Base-by-base conservation (phyloP, 2,888 invertebrate genomes). In the Linhomoeus sp. region DNA sequence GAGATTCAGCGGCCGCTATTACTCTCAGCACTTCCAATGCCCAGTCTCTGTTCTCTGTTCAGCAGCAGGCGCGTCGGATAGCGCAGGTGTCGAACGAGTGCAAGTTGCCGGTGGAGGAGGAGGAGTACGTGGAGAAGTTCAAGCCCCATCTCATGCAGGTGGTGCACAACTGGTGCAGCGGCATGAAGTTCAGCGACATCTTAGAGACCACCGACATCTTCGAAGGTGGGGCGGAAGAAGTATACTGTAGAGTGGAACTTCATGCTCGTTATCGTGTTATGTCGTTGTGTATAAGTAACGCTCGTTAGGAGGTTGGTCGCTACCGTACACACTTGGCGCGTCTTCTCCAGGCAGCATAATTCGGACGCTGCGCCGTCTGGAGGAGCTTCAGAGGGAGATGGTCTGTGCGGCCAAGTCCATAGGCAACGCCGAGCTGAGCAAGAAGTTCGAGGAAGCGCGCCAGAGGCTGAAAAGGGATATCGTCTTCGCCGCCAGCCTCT, bases 401-500 rank as follows among this genome's bases (percentile, higher is more conserved):
- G 81, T 82, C 55, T 87, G 87, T 67, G 92, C 92, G 2, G 80
- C 90, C 2, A 92, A 88, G 71, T 86, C 84, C 56, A 92, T 94
- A 55, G 94, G 62, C 62, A 58, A 57, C 47, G 49, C 51, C 25
- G 54, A 54, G 15, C 49, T 62, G 37, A 55, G 55, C 45, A 50
- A 53, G 25, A 81, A 80, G 38, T 58, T 62, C 45, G 58, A 59
- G 39, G 46, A 48, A 24, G 56, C 61, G 1, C 51, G 57, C 15
- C 50, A 53, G 60, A 69, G 83, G 52, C 76, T 97, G 49, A 99
- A 97, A 69, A 75, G 97, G 55, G 97, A 97, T 67, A 99, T 99
- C 64, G 85, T 97, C n/a, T 99, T 99, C 70, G 97, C 97, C 23
- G 92, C 94, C 48, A 92, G 90, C 68, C 75, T 97, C 45, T 97